Evolutionary conservation across 2,888 invertebrate genomes (phyloP).

Genomic region (Periphyllus acericola): DNA sequence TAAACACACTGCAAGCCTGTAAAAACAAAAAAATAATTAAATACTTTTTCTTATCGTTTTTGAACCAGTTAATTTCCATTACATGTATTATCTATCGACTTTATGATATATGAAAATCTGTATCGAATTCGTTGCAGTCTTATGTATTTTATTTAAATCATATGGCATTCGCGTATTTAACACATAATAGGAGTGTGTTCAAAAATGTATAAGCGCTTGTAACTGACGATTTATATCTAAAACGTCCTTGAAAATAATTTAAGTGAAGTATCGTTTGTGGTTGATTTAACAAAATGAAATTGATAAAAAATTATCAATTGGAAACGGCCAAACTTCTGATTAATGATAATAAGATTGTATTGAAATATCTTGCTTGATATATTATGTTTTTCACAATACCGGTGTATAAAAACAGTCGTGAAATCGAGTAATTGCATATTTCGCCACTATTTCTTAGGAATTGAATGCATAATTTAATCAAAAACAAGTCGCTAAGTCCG

Average conservation of each 20-base stretch:
- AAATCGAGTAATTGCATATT: constrained; percentile 56
- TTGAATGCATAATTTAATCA: constrained; percentile 46
- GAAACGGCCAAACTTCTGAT: constrained; percentile 53
- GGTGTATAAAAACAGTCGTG: constrained; percentile 47
- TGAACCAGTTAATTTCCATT: background rate
- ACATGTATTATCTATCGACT: background rate
- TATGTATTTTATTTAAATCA: background rate
- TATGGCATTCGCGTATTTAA: background rate
- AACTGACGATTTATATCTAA: background rate
- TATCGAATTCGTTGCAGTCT: background rate
- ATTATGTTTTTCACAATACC: constrained; percentile 49
- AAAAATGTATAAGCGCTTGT: background rate
- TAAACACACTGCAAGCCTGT: constrained; percentile 23
- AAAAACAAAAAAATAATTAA: background rate
- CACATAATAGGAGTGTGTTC: background rate
- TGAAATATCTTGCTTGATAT: constrained; percentile 39
- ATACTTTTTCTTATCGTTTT: background rate
- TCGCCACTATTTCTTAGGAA: constrained; percentile 50
- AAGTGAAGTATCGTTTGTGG: constrained; percentile 37
- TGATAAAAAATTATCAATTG: constrained; percentile 56
- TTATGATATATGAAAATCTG: background rate
- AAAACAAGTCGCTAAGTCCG: constrained; percentile 37
- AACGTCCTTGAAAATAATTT: constrained; percentile 52
- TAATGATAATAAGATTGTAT: constrained; percentile 40
- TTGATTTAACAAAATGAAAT: constrained; percentile 42